Base-by-base conservation (phyloP, 23 tunicate species). In the Aplidium turbinatum region DNA sequence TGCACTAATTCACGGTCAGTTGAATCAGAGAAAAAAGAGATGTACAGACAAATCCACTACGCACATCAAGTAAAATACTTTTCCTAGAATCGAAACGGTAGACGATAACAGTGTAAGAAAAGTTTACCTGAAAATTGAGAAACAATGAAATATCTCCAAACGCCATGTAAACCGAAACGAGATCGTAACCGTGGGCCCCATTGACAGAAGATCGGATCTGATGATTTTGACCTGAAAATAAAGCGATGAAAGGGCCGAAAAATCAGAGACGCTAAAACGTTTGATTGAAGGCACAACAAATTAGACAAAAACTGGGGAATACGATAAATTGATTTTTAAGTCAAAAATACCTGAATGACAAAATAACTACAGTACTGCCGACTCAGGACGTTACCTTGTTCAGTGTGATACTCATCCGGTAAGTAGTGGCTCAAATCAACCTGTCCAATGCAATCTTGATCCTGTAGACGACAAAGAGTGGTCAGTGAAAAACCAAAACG, bases 131-230 rank as follows among this genome's bases (percentile, higher is more conserved):
- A 57, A 80, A 80, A 5, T 27, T 46, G 29, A 70, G 20, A 70
- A 80, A 80, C 30, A 38, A 3, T 19, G 85, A 72, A 3, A 29
- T 46, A 1, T 57, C 69, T 4, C 58, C 85, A 57, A 70, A 30
- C 21, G 63, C 45, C 13, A 80, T 11, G 31, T 30, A 70, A 22
- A 70, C 78, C 0, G 64, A 56, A 35, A 80, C 20, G 20, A 57
- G 35, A 38, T 36, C 20, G 6, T 35, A 6, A 28, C 58, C 70
- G 51, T 70, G 21, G n/a, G 27, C 77, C 9, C 40, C 70, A 38
- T 56, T 65, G 21, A 6, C 7, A 31, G 60, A 22, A 18, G 67
- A 2, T 36, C 58, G n/a, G 16, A 80, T 80, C 70, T 39, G 39
- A 35, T 80, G 85, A 31, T 30, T 29, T 36, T 65, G n/a, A 19